Conservation (phyloP, 2,113 vertebrate species). For the Phylloscopus trochiloides region DNA sequence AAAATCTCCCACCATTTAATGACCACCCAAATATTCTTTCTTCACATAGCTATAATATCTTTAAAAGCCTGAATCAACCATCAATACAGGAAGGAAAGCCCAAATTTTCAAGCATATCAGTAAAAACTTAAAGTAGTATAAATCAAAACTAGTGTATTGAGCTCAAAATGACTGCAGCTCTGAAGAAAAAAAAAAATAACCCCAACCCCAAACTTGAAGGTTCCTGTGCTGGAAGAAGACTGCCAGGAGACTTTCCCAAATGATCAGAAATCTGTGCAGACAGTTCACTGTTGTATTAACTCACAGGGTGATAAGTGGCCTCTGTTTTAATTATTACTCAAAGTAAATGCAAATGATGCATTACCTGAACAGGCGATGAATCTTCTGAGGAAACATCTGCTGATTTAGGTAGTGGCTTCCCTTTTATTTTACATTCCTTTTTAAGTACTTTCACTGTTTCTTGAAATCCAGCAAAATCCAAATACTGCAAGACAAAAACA, state of each 20-base stretch:
- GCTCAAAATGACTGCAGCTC: not conserved
- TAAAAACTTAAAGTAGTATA: not conserved
- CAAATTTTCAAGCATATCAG: not conserved
- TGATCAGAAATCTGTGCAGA: not conserved
- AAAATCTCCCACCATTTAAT: not conserved
- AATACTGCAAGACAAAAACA: conserved; percentile 78
- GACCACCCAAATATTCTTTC: not conserved
- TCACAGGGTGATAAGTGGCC: not conserved
- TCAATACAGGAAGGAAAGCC: not conserved
- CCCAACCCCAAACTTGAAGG: not conserved
- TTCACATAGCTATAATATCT: accelerated
- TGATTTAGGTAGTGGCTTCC: conserved; percentile 80
- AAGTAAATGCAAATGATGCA: not conserved
- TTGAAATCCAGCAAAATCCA: conserved; percentile 88
- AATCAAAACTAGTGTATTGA: not conserved
- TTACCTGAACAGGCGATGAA: conserved; percentile 81
- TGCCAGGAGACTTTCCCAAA: not conserved
- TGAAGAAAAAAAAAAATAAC: not conserved
- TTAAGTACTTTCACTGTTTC: conserved; percentile 86
- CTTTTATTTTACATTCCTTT: conserved; percentile 89
- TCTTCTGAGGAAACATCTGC: conserved; percentile 67
- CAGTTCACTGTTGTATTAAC: not conserved
- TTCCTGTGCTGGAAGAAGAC: not conserved
- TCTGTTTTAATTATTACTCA: not conserved
- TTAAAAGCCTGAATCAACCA: not conserved